Evolutionary conservation across 2,797 vertebrate genomes (phyloP).

Genomic region (Iguana delicatissima): DNA sequence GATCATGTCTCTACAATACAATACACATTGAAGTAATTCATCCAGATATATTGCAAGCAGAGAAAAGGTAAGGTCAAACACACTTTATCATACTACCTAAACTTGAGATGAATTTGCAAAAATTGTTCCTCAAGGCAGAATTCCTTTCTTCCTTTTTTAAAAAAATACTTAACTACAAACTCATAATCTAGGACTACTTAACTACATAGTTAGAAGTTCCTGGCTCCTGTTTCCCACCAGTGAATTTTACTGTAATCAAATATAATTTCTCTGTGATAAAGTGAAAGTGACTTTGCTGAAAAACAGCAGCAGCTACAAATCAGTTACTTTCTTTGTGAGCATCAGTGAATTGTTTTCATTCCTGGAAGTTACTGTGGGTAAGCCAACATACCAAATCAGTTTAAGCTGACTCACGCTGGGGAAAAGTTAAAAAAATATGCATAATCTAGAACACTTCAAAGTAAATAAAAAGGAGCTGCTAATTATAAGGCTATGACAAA

Average conservation of each 20-base stretch:
- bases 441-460: conserved; percentile 45
- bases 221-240: neutral
- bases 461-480: conserved; percentile 13
- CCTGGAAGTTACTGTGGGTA: conserved; percentile 28
- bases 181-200: neutral
- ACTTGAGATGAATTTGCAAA: neutral
- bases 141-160: neutral
- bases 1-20: neutral
- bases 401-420: neutral
- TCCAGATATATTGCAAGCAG: neutral
- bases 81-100: neutral
- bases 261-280: conserved; percentile 41
- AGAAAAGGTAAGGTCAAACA: neutral
- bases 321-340: conserved; percentile 16
- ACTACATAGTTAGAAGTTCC: neutral
- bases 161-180: neutral
- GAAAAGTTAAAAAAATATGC: neutral
- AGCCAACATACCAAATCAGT: conserved; percentile 50
- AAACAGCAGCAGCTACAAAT: conserved; percentile 25
- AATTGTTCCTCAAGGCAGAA: neutral
- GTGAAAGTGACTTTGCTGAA: conserved; percentile 21
- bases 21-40: neutral
- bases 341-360: neutral
- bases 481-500: conserved; percentile 38
- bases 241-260: neutral